Percentiles rank a stretch among this genome's conserved stretches.
These are phyloP conservation scores for Catagonus wagneri DNA, from an alignment of 2,113 vertebrate genomes.

Conservation along the genomic window DNA sequence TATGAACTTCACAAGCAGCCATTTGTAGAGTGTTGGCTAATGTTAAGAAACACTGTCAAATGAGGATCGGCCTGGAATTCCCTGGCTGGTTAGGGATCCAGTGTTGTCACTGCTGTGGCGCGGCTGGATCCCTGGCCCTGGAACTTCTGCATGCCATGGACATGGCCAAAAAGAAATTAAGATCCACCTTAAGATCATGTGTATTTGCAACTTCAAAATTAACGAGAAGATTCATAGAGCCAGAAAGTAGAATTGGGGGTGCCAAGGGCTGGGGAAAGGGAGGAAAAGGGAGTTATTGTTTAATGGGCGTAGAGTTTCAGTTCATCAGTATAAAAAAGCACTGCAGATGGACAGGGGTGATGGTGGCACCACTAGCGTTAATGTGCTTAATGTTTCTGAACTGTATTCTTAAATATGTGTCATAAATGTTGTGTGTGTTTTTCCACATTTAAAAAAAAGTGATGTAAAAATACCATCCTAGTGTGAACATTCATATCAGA, in stretches of 20 bases:
- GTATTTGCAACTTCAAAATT: neutral
- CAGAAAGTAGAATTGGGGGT: neutral
- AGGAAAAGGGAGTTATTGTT: neutral
- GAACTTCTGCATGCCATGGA: no score
- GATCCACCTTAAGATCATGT: neutral
- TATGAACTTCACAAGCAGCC: neutral
- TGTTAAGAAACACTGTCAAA: neutral
- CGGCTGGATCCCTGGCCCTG: no score
- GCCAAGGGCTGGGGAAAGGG: neutral
- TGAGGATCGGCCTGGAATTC: neutral
- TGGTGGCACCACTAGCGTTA: neutral
- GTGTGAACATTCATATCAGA: neutral
- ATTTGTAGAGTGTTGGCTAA: neutral
- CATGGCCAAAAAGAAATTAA: neutral
- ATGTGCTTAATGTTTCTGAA: neutral
- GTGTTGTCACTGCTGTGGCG: no score
- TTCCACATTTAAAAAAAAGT: neutral
- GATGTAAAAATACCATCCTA: neutral
- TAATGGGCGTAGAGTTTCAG: neutral
- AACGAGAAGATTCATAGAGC: neutral
- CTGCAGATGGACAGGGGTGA: neutral
- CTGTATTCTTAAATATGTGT: neutral
- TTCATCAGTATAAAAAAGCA: neutral
- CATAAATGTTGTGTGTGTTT: neutral
- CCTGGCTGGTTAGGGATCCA: no score